Conservation (phyloP, 2,888 invertebrate species). For the Drosophila anomalata region DNA sequence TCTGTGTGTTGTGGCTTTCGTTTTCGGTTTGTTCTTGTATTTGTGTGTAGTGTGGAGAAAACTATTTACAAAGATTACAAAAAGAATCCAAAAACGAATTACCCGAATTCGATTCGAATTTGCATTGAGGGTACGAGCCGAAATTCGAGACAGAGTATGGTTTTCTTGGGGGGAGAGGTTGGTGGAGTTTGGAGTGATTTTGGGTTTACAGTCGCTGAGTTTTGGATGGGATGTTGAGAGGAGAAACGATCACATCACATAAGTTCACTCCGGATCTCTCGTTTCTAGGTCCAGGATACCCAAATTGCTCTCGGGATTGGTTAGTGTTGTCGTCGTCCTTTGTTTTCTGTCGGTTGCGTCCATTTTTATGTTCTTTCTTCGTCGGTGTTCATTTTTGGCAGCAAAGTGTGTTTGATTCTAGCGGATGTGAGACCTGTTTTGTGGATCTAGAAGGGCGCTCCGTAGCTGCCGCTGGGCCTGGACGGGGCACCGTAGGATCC, state of each 20-base stretch:
- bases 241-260: conserved; percentile 45
- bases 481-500: conserved; percentile 86
- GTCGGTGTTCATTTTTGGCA: conserved; percentile 71
- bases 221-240: conserved; percentile 14
- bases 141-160: conserved; percentile 43
- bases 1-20: conserved; percentile 32
- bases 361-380: conserved; percentile 47
- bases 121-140: conserved; percentile 37
- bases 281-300: conserved; percentile 35
- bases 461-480: conserved; percentile 89
- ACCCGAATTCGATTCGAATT: conserved; percentile 51
- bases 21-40: conserved; percentile 34
- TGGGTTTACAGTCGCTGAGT: conserved; percentile 67
- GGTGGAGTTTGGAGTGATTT: conserved; percentile 8
- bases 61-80: conserved; percentile 79
- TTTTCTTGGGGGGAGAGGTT: conserved; percentile 37
- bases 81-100: conserved; percentile 43
- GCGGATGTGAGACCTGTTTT: conserved; percentile 19
- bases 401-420: conserved; percentile 44
- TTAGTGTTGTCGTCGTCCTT: conserved; percentile 43
- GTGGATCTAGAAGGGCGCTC: conserved; percentile 84
- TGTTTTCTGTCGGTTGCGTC: conserved; percentile 35
- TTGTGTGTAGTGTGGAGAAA: conserved; percentile 62
- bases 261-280: conserved; percentile 55
- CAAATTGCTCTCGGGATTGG: conserved; percentile 43